Conservation (phyloP, 2,797 vertebrate genomes). For the Fistularia commersonii region DNA sequence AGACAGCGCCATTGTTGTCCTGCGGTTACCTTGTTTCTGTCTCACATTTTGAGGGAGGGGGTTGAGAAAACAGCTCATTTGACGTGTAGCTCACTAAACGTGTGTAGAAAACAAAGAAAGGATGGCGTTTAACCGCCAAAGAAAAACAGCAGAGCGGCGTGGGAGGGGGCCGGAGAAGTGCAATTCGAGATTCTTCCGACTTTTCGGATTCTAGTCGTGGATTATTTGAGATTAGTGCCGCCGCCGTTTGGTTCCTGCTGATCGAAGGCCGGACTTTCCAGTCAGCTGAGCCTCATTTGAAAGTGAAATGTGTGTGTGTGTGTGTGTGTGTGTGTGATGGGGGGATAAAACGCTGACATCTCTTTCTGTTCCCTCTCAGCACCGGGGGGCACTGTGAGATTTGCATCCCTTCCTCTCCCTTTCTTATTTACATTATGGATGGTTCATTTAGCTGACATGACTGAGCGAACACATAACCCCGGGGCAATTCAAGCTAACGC, state of each 20-base stretch:
- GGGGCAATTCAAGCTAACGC: constrained; percentile 59
- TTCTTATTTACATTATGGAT: constrained; percentile 74
- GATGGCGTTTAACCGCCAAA: constrained; percentile 22
- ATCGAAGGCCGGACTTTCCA: constrained; percentile 38
- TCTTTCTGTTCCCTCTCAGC: constrained; percentile 54
- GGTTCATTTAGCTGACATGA: constrained; percentile 76
- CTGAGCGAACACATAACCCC: constrained; percentile 71
- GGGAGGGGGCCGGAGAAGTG: too few relatives aligned
- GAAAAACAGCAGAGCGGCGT: too few relatives aligned
- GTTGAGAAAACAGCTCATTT: constrained; percentile 48
- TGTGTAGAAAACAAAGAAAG: constrained; percentile 18
- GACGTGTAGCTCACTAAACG: constrained; percentile 41
- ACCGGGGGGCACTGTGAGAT: constrained; percentile 55
- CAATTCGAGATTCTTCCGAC: too few relatives aligned
- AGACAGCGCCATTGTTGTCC: constrained; percentile 48
- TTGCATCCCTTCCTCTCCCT: constrained; percentile 56
- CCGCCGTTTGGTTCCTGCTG: too few relatives aligned
- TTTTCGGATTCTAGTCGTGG: too few relatives aligned
- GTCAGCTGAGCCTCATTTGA: constrained; percentile 59
- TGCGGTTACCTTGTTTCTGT: constrained; percentile 50
- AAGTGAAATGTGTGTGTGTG: constrained; percentile 66
- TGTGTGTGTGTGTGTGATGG: too few relatives aligned
- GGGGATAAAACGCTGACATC: constrained; percentile 67
- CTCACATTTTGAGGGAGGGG: too few relatives aligned
- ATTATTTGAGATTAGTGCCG: too few relatives aligned